Conservation (phyloP, 2,888 invertebrate species). For the Adineta ricciae region DNA sequence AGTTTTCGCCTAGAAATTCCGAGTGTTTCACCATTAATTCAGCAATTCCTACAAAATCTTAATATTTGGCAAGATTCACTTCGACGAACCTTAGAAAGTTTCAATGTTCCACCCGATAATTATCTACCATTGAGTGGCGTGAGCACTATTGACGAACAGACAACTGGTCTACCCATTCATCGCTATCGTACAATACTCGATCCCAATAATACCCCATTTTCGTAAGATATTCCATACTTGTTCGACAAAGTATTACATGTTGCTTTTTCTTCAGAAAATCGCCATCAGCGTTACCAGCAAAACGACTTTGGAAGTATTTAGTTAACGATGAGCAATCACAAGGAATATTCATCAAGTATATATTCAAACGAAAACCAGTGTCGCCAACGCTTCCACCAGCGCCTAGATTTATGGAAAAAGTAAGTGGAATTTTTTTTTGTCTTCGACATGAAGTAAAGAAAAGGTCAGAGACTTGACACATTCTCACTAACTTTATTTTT, state of each 20-base stretch:
- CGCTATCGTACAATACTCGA: slow-evolving; percentile 84
- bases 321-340: slow-evolving; percentile 83
- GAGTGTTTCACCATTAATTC: slow-evolving; percentile 81
- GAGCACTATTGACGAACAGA: slow-evolving; percentile 60
- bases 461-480: too few relatives aligned
- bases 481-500: slow-evolving; percentile 36
- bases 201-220: slow-evolving; percentile 86
- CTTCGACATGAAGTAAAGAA: background rate
- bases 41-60: slow-evolving; percentile 72
- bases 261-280: slow-evolving; percentile 38
- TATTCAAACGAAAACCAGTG: slow-evolving; percentile 57
- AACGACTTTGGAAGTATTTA: slow-evolving; percentile 79
- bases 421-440: background rate
- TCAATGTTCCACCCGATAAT: slow-evolving; percentile 64
- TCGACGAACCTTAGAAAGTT: slow-evolving; percentile 59
- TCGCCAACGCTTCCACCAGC: background rate
- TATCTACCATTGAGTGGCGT: slow-evolving; percentile 62
- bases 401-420: slow-evolving; percentile 1
- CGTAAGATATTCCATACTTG: slow-evolving; percentile 53
- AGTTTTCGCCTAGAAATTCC: slow-evolving; percentile 63
- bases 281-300: slow-evolving; percentile 56
- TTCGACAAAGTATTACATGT: too few relatives aligned
- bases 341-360: slow-evolving; percentile 84
- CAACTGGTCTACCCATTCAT: slow-evolving; percentile 64
- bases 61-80: slow-evolving; percentile 77